phyloP scores from a whole-genome alignment of 2,797 vertebrate species.

The Amblyopsis hoosieri region DNA sequence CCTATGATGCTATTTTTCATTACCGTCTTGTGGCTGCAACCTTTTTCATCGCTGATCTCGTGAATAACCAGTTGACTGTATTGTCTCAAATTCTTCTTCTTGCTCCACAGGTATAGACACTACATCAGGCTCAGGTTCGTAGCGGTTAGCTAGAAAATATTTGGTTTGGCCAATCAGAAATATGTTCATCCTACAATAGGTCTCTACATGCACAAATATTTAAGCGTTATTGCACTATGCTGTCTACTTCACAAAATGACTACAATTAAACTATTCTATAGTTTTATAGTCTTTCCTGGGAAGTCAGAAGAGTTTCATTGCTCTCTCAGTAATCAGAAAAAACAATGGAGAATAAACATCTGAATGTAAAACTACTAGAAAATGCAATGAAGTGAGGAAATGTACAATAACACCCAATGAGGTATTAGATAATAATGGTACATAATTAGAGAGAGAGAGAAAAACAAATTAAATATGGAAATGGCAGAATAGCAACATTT shows the following conservation, averaged over 20 bases:
- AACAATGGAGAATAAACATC: conserved; percentile 30
- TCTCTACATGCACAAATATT: conserved; percentile 75
- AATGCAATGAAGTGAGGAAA: conserved; percentile 41
- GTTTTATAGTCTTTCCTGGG: conserved; percentile 18
- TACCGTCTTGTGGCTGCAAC: conserved; percentile 81
- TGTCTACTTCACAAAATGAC: conserved; percentile 50
- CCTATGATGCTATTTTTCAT: conserved; percentile 78
- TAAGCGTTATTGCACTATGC: conserved; percentile 62
- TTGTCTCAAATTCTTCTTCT: conserved; percentile 88
- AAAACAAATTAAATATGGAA: conserved; percentile 52
- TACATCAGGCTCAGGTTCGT: conserved; percentile 90
- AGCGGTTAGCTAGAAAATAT: conserved; percentile 90
- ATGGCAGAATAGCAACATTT: conserved; percentile 67
- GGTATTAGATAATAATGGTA: conserved; percentile 77
- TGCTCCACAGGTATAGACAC: conserved; percentile 88
- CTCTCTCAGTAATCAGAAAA: conserved; percentile 13
- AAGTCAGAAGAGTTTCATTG: conserved; percentile 16
- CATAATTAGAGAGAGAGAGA: conserved; percentile 71
- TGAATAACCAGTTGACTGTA: conserved; percentile 77
- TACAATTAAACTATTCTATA: conserved; percentile 40
- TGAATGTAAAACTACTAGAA: conserved; percentile 28
- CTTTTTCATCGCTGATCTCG: conserved; percentile 88
- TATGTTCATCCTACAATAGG: conserved; percentile 69
- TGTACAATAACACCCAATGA: conserved; percentile 70
- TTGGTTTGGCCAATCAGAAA: conserved; percentile 88